Conservation (phyloP, 2,797 vertebrate genomes). For the Falco novaeseelandiae region DNA sequence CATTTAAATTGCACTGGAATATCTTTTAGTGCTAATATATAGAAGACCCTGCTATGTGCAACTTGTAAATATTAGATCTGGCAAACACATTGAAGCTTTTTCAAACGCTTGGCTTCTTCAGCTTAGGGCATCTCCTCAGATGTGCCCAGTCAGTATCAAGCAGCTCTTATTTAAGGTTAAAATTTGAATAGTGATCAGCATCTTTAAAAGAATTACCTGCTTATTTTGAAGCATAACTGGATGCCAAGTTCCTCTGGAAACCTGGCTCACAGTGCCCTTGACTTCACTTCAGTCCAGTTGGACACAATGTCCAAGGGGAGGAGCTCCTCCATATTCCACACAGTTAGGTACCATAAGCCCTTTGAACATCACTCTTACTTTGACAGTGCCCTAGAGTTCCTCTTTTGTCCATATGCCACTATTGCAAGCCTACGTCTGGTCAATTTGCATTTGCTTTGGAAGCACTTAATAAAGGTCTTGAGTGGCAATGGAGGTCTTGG, state of each 20-base stretch:
- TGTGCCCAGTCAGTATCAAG: neutral
- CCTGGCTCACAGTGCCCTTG: neutral
- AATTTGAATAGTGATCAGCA: neutral
- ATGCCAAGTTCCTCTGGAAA: neutral
- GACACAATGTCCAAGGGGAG: neutral
- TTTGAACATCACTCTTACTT: neutral
- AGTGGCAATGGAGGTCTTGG: neutral
- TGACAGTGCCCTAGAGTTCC: neutral
- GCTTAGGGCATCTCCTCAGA: neutral
- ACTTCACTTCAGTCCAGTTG: neutral
- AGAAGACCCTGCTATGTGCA: neutral
- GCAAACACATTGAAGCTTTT: neutral
- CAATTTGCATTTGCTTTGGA: neutral
- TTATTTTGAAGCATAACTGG: neutral
- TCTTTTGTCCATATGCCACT: neutral
- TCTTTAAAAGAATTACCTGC: neutral
- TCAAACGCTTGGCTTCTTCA: neutral
- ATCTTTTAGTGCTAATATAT: neutral
- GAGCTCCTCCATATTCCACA: neutral
- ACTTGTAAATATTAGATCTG: neutral
- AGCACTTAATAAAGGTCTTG: neutral
- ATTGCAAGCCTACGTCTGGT: neutral
- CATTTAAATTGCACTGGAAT: neutral
- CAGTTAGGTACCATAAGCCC: neutral
- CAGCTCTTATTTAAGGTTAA: neutral